Evolutionary conservation across 2,113 vertebrate genomes (phyloP).

Genomic region (Paracanthobrama guichenoti): DNA sequence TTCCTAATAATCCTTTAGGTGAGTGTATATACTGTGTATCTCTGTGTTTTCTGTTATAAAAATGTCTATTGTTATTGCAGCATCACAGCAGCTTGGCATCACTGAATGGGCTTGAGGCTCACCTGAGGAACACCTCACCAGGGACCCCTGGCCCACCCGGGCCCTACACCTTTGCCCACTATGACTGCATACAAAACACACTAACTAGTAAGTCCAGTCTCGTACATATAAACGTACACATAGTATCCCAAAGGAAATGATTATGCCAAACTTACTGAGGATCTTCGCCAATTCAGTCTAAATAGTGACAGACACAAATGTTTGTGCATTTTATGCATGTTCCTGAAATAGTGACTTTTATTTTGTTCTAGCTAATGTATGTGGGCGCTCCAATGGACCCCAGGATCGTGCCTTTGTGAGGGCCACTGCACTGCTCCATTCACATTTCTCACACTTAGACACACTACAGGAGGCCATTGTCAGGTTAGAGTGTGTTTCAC

Average conservation of each 20-base stretch:
- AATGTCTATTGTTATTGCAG: conserved; percentile 69
- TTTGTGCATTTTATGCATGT: not conserved
- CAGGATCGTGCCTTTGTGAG: conserved; percentile 84
- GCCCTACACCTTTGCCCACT: conserved; percentile 84
- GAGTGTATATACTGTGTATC: no score
- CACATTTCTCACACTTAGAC: conserved; percentile 81
- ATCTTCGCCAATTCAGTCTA: not conserved
- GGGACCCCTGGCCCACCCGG: conserved; percentile 57
- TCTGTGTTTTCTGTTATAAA: no score
- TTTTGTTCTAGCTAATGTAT: conserved; percentile 80
- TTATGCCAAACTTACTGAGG: not conserved
- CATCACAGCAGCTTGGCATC: conserved; percentile 94
- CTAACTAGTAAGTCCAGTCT: conserved; percentile 76
- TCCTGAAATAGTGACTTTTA: conserved; percentile 51
- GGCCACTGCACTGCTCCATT: conserved; percentile 83
- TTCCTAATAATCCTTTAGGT: no score
- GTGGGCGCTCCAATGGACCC: conserved; percentile 62
- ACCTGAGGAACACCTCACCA: conserved; percentile 80
- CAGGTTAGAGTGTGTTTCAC: conserved; percentile 76
- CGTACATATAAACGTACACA: not conserved
- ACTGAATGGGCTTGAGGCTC: conserved; percentile 93
- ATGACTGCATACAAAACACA: conserved; percentile 85
- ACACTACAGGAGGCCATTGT: conserved; percentile 84
- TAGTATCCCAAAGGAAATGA: not conserved
- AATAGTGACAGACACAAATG: not conserved